phyloP scores from a whole-genome alignment of 2,797 vertebrate genomes.

The Oreonectes daqikongensis region DNA sequence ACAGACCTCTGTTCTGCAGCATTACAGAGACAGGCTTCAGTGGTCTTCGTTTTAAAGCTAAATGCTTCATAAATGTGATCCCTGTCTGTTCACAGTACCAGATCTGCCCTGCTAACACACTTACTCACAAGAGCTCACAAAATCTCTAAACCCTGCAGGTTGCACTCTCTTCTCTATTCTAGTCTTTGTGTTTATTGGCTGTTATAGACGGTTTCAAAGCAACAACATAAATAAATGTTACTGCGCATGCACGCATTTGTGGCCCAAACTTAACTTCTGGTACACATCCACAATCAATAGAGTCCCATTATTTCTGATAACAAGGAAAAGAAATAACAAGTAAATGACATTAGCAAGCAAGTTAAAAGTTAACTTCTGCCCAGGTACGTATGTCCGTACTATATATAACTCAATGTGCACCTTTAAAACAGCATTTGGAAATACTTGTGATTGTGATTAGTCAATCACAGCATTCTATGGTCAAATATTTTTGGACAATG shows the following conservation, averaged over 20 bases:
- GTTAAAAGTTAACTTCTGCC: no score
- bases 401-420: neutral
- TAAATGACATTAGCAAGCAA: no score
- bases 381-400: no score
- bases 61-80: slow-evolving; percentile 43
- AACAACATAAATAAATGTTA: no score
- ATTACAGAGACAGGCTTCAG: slow-evolving; percentile 35
- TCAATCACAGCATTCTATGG: no score
- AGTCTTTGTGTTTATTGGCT: neutral
- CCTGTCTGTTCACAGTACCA: slow-evolving; percentile 39
- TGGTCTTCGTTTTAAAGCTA: slow-evolving; percentile 49
- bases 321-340: no score
- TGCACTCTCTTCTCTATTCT: slow-evolving; percentile 12
- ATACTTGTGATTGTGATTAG: neutral
- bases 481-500: slow-evolving; percentile 1
- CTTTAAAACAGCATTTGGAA: neutral
- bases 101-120: slow-evolving; percentile 43
- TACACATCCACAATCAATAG: no score
- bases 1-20: slow-evolving; percentile 33
- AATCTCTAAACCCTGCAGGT: slow-evolving; percentile 27
- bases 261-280: no score
- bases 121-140: slow-evolving; percentile 41
- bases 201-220: no score
- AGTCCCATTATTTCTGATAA: no score
- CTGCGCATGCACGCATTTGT: no score